A percentile compares a stretch with the other conserved stretches of the same genome.
Conservation (phyloP, 1,140 invertebrate genomes). For the Drosophila jambulina region DNA sequence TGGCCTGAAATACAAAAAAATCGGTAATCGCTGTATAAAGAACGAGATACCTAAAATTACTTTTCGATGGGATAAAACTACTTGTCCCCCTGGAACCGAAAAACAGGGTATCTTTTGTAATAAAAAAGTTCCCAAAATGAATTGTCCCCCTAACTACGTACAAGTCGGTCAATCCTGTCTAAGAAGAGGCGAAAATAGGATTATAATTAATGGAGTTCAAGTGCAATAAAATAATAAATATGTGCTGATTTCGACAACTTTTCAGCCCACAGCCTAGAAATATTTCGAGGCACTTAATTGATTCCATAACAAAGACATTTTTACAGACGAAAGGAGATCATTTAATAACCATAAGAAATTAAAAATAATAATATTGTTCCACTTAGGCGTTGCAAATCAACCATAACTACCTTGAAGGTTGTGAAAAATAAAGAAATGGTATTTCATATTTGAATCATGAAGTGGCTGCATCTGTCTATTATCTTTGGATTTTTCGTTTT, state of each 20-base stretch:
- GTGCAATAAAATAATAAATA: no score
- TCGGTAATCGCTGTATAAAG: background rate
- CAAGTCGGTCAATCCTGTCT: no score
- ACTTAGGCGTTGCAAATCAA: background rate
- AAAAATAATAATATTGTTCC: background rate
- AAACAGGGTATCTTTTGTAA: no score
- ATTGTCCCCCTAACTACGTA: background rate
- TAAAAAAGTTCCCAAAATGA: rapidly evolving
- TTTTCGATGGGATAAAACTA: no score
- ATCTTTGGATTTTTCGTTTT: no score
- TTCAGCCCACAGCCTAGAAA: background rate
- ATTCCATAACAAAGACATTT: background rate
- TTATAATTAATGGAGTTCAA: background rate
- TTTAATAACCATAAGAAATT: background rate
- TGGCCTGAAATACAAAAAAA: background rate
- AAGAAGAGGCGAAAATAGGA: background rate
- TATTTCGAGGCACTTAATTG: background rate
- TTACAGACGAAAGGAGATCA: background rate
- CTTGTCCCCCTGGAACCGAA: no score
- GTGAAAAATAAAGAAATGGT: background rate
- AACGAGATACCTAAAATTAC: no score
- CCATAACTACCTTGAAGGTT: background rate
- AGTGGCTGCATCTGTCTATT: background rate
- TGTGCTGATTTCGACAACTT: constrained; percentile 7
- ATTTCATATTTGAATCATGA: background rate